Conservation (phyloP, 2,113 vertebrate species). For the Menidia beryllina region DNA sequence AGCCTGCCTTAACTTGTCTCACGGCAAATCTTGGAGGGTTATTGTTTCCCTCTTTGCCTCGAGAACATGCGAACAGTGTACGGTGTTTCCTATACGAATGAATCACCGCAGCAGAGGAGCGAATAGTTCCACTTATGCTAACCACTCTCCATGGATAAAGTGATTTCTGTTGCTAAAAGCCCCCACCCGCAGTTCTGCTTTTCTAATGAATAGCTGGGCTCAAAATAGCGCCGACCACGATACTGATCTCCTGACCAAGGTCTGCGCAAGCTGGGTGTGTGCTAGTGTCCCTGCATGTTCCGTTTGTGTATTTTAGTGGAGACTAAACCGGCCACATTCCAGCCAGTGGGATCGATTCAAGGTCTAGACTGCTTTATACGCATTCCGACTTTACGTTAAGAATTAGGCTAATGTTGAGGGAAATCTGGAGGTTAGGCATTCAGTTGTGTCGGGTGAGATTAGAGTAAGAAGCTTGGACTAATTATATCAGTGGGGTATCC, state of each 20-base stretch:
- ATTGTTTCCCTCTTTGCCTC: constrained; percentile 9
- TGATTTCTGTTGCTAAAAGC: constrained; percentile 59
- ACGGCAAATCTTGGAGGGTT: constrained; percentile 1
- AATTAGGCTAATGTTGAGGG: not conserved
- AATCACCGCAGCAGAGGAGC: constrained; percentile 46
- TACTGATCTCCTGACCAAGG: constrained; percentile 35
- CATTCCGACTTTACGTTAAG: not conserved
- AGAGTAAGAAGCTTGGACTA: not conserved
- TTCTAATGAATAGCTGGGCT: constrained; percentile 52
- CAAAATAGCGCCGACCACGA: constrained; percentile 43
- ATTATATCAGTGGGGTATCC: no score
- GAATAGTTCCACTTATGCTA: constrained; percentile 38
- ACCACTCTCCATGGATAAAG: constrained; percentile 44
- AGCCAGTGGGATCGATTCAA: not conserved
- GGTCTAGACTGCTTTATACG: not conserved
- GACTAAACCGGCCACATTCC: not conserved
- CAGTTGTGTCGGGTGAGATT: not conserved
- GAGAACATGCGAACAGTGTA: constrained; percentile 7
- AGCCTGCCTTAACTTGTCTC: constrained; percentile 23
- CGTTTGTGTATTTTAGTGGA: not conserved
- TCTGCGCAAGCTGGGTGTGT: not conserved
- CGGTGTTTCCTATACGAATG: constrained; percentile 43
- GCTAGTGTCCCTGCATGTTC: not conserved
- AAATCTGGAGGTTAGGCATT: not conserved
- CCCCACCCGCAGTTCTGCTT: constrained; percentile 72